Percentiles rank a stretch among this genome's conserved stretches.
Conservation (phyloP, 2,888 invertebrate species). For the Pasiphila rectangulata region DNA sequence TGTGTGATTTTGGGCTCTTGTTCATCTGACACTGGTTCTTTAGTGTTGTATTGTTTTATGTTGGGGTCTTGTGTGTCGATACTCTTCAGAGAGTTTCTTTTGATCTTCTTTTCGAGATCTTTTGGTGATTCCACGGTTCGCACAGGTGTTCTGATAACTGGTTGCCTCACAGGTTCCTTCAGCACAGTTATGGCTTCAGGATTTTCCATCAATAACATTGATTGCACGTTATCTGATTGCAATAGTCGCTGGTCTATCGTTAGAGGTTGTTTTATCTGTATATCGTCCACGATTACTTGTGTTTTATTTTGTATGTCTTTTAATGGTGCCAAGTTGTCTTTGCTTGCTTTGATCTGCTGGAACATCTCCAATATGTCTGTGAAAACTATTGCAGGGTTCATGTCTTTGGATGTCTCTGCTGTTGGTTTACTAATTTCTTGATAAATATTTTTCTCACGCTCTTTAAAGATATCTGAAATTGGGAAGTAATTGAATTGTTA, state of each 20-base stretch:
- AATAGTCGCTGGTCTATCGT: background rate
- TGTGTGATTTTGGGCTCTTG: constrained; percentile 19
- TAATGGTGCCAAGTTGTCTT: constrained; percentile 27
- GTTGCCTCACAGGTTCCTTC: constrained; percentile 6
- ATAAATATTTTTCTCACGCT: too few relatives aligned
- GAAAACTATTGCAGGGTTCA: constrained; percentile 16
- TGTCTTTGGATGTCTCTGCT: too few relatives aligned
- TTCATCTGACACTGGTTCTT: too few relatives aligned
- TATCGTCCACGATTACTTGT: too few relatives aligned
- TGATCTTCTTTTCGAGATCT: too few relatives aligned
- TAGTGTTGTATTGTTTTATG: background rate
- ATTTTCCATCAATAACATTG: background rate
- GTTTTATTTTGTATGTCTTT: background rate
- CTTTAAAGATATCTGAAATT: too few relatives aligned
- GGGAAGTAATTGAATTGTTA: too few relatives aligned
- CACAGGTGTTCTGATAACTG: background rate
- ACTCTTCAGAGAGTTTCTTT: constrained; percentile 9
- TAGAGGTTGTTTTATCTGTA: too few relatives aligned
- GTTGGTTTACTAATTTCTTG: too few relatives aligned
- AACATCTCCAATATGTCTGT: constrained; percentile 45
- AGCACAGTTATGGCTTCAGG: background rate
- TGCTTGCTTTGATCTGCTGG: constrained; percentile 46
- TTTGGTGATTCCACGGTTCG: background rate
- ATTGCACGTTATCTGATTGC: background rate
- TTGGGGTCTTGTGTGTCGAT: background rate